Percentiles rank a stretch among this genome's conserved stretches.
These are phyloP conservation scores for Reinhardtius hippoglossoides DNA, from an alignment of 2,113 vertebrate genomes.

Conservation along the genomic window DNA sequence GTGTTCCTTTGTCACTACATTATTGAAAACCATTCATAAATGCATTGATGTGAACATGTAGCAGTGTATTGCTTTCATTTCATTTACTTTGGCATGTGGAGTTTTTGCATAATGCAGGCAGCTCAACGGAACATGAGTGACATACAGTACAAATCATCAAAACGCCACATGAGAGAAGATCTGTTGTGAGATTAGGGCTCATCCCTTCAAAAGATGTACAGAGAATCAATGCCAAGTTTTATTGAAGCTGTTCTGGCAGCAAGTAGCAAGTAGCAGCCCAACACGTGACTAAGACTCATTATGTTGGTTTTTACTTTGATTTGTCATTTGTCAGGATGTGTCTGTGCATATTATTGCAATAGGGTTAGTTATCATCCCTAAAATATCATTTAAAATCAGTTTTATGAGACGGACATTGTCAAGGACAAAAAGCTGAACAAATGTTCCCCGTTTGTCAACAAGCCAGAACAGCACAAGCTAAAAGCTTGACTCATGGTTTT, in stretches of 20 bases:
- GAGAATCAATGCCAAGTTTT: no score
- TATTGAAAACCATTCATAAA: constrained; percentile 40
- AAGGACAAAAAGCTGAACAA: constrained; percentile 10
- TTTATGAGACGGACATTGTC: background rate
- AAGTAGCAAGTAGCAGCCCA: no score
- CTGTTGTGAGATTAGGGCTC: no score
- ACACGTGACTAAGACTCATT: no score
- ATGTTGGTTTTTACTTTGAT: background rate
- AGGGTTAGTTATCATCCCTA: background rate
- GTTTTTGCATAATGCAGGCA: constrained; percentile 21
- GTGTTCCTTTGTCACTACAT: constrained; percentile 4
- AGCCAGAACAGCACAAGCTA: constrained; percentile 8
- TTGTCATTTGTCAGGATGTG: background rate
- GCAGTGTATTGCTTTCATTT: constrained; percentile 12
- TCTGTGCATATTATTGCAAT: background rate
- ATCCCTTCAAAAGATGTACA: no score
- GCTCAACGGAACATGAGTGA: constrained; percentile 2
- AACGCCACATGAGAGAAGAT: background rate
- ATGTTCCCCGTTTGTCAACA: constrained; percentile 3
- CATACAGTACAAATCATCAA: background rate
- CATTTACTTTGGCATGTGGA: background rate
- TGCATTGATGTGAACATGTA: constrained; percentile 40
- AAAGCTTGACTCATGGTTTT: background rate
- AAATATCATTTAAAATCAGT: background rate
- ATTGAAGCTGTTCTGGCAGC: no score